These are phyloP conservation scores for Tauraco erythrolophus DNA, from an alignment of 2,113 vertebrate species.

Conservation along the genomic window DNA sequence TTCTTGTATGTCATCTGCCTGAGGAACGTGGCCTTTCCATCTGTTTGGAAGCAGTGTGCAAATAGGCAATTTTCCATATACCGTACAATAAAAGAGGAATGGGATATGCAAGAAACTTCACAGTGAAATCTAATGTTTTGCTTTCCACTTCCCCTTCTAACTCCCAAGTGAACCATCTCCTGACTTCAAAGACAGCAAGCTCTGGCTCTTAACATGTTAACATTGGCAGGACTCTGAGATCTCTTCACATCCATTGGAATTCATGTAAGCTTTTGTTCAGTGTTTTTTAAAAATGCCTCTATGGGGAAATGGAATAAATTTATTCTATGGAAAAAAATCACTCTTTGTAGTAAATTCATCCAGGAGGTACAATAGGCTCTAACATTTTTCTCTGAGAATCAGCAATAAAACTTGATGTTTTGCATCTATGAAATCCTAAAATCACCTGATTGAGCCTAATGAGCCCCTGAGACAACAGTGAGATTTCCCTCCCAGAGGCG, in stretches of 20 bases:
- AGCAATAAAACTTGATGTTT: not conserved
- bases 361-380: not conserved
- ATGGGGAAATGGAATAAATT: not conserved
- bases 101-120: not conserved
- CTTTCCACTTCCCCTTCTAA: not conserved
- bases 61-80: not conserved
- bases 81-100: not conserved
- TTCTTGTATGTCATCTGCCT: not conserved
- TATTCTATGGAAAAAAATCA: not conserved
- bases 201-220: not conserved
- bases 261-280: rapidly evolving
- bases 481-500: not conserved
- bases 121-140: not conserved
- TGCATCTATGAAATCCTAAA: not conserved
- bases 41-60: not conserved
- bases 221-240: not conserved
- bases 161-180: not conserved
- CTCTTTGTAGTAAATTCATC: not conserved
- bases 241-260: not conserved
- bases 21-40: not conserved
- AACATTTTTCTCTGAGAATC: not conserved
- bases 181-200: not conserved
- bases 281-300: not conserved
- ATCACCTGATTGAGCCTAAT: not conserved
- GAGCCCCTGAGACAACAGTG: not conserved